Percentiles rank a stretch among this genome's conserved stretches.
Evolutionary conservation across 2,888 invertebrate genomes (phyloP).

Genomic region (Diabrotica balteata): DNA sequence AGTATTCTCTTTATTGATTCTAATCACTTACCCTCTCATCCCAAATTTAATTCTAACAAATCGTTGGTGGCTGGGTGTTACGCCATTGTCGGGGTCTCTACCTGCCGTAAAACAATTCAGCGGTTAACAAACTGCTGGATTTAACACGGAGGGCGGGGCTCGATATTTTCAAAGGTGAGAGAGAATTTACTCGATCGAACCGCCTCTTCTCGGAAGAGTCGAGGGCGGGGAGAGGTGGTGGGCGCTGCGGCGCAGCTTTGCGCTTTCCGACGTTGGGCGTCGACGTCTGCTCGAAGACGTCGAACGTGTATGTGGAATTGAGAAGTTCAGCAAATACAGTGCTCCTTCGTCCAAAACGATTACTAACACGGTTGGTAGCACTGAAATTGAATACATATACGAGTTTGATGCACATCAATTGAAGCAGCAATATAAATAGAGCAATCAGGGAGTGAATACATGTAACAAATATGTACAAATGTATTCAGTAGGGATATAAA

Average conservation of each 20-base stretch:
- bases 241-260: conserved; percentile 29
- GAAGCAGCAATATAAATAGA: not conserved
- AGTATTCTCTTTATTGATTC: too few species aligned
- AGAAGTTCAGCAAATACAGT: too few species aligned
- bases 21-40: too few species aligned
- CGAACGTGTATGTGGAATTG: too few species aligned
- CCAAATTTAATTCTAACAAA: too few species aligned
- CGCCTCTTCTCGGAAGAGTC: conserved; percentile 49
- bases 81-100: conserved; percentile 32
- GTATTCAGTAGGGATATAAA: too few species aligned
- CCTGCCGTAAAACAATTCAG: conserved; percentile 59
- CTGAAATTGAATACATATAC: not conserved
- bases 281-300: too few species aligned
- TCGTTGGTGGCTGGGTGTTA: conserved; percentile 5
- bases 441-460: too few species aligned
- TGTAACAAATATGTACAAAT: too few species aligned
- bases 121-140: conserved; percentile 59
- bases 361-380: too few species aligned
- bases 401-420: not conserved
- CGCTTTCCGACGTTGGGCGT: not conserved
- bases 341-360: too few species aligned
- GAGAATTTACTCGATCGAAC: conserved; percentile 48
- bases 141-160: conserved; percentile 57
- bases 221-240: conserved; percentile 34
- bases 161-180: conserved; percentile 56